A percentile compares a stretch with the other conserved stretches of the same genome.
phyloP scores from a whole-genome alignment of 1,140 invertebrate genomes.

The Drosophila pectinifera region DNA sequence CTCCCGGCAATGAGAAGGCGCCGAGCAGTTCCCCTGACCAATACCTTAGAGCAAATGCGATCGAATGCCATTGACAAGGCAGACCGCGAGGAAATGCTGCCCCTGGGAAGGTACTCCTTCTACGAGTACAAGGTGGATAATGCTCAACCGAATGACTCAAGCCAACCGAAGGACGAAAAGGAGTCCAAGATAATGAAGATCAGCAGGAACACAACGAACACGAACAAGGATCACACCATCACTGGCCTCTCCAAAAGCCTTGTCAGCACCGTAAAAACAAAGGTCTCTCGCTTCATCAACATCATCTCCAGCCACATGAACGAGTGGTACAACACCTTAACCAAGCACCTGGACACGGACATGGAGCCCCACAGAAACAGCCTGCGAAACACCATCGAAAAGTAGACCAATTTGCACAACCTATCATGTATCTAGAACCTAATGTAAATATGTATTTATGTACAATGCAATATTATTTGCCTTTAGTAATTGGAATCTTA shows the following conservation, averaged over 20 bases:
- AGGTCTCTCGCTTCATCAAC: conserved; percentile 67
- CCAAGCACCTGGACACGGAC: conserved; percentile 63
- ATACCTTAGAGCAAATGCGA: conserved; percentile 29
- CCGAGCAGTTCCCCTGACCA: conserved; percentile 47
- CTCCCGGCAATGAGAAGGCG: conserved; percentile 55
- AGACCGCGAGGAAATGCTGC: conserved; percentile 57
- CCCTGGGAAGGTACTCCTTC: conserved; percentile 47
- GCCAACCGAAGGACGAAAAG: conserved; percentile 1
- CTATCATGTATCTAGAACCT: conserved; percentile 7
- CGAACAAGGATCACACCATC: conserved; percentile 1
- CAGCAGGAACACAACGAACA: conserved; percentile 2
- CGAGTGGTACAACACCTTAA: conserved; percentile 78
- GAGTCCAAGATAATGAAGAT: conserved; percentile 68
- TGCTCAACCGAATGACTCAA: not conserved
- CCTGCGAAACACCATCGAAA: conserved; percentile 27
- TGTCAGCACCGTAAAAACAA: conserved; percentile 66
- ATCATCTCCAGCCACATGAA: conserved; percentile 73
- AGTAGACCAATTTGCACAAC: conserved; percentile 19
- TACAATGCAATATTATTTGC: conserved; percentile 29
- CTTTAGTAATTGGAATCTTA: conserved; percentile 17
- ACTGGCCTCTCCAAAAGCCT: conserved; percentile 50
- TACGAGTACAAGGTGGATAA: conserved; percentile 63
- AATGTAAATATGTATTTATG: conserved; percentile 73
- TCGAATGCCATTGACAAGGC: conserved; percentile 71
- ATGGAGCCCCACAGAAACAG: not conserved